Base-by-base conservation (phyloP, 2,797 vertebrate genomes). In the Malurus splendens region DNA sequence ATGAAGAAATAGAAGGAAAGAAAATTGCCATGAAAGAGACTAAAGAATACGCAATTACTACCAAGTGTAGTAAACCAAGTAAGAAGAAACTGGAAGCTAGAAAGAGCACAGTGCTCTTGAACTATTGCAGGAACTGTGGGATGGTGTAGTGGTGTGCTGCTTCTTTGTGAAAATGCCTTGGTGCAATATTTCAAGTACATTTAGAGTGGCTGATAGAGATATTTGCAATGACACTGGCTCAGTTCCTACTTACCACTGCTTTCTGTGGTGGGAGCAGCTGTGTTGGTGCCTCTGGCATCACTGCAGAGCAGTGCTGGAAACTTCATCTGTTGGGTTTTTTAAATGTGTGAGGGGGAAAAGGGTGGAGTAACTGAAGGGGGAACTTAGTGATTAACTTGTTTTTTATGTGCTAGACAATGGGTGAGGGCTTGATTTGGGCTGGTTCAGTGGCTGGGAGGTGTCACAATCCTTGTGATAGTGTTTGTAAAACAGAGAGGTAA, bases 11-110 rank as follows among this genome's bases (percentile, higher is more conserved):
- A 60, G 99, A 98, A 82, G 99, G 98, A 78, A 99, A 99, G 96
- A 99, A 99, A 95, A 99, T 99, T 23, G 98, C 98, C 10, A 98
- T 99, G 98, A 99, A 99, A 93, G 98, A 99, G 87, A 98, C 98
- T 83, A 99, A 99, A 95, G 99, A 99, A 94, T 98, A 98, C 11
- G 98, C 98, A 23, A 98, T 99, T 81, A 96, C 98, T 9, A 98
- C 98, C 67, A 99, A 99, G 94, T 98, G 98, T 86, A 96, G 96
- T 74, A 99, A 99, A 93, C 98, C 98, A 97, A 98, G 99, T 99
- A 97, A 98, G 98, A 83, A 71, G 86, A 59, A 82, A 14, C 27
- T 71, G 45, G 64, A 51, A 84, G 47, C 50, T 85, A 61, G 33
- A 22, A 82, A 54, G 41, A 27, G 12, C n/a, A 36, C 12, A 24